A percentile compares a stretch with the other conserved stretches of the same genome.
phyloP scores from a whole-genome alignment of 2,113 vertebrate species.

The Laticauda laticaudata region DNA sequence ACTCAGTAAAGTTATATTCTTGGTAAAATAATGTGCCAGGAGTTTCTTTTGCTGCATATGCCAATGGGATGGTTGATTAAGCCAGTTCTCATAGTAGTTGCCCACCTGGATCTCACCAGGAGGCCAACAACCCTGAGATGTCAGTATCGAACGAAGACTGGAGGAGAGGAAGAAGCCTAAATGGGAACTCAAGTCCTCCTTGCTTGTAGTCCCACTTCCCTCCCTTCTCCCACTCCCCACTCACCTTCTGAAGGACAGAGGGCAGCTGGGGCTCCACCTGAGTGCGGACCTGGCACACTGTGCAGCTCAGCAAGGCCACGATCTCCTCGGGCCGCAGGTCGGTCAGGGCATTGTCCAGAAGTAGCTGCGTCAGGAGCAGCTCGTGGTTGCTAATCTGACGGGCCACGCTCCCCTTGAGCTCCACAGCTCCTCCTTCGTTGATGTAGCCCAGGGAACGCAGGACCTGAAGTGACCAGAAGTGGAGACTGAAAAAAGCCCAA shows the following conservation, averaged over 20 bases:
- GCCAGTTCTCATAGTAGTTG: no score
- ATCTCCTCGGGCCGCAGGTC: slow-evolving; percentile 86
- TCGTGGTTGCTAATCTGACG: slow-evolving; percentile 91
- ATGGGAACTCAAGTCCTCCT: background rate
- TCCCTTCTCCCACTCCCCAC: background rate
- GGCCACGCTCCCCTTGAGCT: slow-evolving; percentile 88
- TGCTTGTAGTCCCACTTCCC: background rate
- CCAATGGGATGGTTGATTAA: no score
- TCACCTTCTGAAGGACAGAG: slow-evolving; percentile 81
- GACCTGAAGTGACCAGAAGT: slow-evolving; percentile 66
- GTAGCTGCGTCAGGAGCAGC: slow-evolving; percentile 87
- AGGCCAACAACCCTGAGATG: no score
- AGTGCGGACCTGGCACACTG: slow-evolving; percentile 84
- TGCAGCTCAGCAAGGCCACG: slow-evolving; percentile 85
- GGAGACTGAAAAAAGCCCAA: background rate
- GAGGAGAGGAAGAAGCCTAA: background rate
- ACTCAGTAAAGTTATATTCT: no score
- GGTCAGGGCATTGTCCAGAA: slow-evolving; percentile 86
- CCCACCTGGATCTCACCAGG: no score
- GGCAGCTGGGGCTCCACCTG: slow-evolving; percentile 81
- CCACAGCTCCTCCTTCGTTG: slow-evolving; percentile 79
- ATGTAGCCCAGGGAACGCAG: slow-evolving; percentile 84
- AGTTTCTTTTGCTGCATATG: no score
- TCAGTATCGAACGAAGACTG: no score
- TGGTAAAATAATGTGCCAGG: no score